Percentiles rank a stretch among this genome's conserved stretches.
phyloP scores from a whole-genome alignment of 2,888 invertebrate genomes.

The Gonocerus acuteangulatus region DNA sequence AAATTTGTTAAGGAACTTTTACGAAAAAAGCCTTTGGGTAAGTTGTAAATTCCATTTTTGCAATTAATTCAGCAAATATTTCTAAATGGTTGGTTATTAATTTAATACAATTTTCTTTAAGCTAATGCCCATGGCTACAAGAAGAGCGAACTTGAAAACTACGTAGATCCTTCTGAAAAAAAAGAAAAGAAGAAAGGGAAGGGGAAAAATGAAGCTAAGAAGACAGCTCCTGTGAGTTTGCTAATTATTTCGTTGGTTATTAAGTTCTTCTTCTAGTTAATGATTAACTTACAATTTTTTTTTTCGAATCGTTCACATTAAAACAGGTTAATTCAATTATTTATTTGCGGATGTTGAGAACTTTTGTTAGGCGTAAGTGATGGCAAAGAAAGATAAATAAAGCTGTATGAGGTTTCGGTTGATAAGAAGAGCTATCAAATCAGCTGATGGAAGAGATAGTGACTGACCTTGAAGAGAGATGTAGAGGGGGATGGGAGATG shows the following conservation, averaged over 20 bases:
- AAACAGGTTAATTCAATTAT: not conserved
- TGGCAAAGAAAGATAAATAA: no score
- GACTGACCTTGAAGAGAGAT: no score
- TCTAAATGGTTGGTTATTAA: not conserved
- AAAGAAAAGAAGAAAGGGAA: constrained; percentile 36
- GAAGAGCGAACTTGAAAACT: constrained; percentile 40
- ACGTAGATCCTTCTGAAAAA: constrained; percentile 41
- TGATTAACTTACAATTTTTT: not conserved
- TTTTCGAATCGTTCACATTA: not conserved
- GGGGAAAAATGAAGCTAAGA: constrained; percentile 22
- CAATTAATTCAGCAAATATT: not conserved
- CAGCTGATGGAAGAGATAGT: no score
- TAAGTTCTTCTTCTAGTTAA: not conserved
- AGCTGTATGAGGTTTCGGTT: no score
- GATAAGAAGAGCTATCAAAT: no score
- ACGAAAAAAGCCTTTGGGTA: constrained; percentile 43
- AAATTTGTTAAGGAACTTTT: constrained; percentile 57
- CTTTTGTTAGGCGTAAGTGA: no score
- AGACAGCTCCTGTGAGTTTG: not conserved
- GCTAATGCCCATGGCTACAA: constrained; percentile 40
- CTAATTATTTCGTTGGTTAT: not conserved
- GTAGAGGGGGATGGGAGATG: no score
- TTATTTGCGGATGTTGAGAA: not conserved
- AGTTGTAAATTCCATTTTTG: constrained; percentile 1
- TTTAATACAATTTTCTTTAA: not conserved